Percentiles rank a stretch among this genome's conserved stretches.
Conservation (phyloP, 2,888 invertebrate genomes). For the Fragum sueziense region DNA sequence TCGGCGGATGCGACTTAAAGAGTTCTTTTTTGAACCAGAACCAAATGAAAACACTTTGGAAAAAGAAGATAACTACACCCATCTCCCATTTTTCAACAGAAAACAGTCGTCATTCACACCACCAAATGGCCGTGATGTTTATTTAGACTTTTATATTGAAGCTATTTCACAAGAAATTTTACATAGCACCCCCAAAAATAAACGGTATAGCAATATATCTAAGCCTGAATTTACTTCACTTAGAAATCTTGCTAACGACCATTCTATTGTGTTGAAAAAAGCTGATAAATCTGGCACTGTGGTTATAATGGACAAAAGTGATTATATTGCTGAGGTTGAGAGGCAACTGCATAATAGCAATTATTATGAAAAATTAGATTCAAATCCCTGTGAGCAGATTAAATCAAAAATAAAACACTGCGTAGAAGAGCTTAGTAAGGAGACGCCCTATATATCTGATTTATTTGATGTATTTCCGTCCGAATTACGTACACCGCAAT, state of each 20-base stretch:
- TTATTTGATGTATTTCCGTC: no score
- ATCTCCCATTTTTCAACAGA: constrained; percentile 6
- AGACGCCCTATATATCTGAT: no score
- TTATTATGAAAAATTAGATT: no score
- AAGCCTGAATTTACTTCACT: constrained; percentile 15
- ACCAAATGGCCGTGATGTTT: constrained; percentile 24
- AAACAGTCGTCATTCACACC: constrained; percentile 24
- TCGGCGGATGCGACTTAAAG: constrained; percentile 5
- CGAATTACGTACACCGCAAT: constrained; percentile 22
- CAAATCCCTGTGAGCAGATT: no score
- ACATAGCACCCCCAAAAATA: constrained; percentile 9
- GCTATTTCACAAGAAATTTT: constrained; percentile 36
- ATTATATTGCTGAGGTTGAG: constrained; percentile 25
- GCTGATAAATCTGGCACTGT: constrained; percentile 21
- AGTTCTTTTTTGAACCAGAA: not conserved
- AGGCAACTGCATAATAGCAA: constrained; percentile 14
- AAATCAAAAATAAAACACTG: no score
- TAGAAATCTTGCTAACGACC: not conserved
- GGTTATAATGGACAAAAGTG: constrained; percentile 20
- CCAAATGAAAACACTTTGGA: not conserved
- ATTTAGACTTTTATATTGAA: constrained; percentile 37
- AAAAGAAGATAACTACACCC: not conserved
- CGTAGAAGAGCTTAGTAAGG: no score
- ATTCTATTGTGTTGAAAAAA: constrained; percentile 23
- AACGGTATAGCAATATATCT: constrained; percentile 22